A percentile compares a stretch with the other conserved stretches of the same genome.
These are phyloP conservation scores for Drosophila chauvacae DNA, from an alignment of 1,140 invertebrate species.

Conservation along the genomic window DNA sequence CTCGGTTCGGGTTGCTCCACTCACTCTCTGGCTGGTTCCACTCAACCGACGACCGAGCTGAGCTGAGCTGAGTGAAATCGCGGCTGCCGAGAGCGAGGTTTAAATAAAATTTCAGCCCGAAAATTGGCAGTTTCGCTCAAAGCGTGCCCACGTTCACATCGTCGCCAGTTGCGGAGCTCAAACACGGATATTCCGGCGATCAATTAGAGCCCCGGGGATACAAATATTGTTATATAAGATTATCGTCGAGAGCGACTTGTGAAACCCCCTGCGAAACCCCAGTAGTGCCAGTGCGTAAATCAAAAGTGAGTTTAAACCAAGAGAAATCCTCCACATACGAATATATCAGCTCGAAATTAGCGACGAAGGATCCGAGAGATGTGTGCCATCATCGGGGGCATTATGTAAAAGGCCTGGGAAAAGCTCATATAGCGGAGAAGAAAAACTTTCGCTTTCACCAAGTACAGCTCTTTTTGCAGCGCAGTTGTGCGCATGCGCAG, in stretches of 20 bases:
- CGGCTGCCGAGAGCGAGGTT: conserved; percentile 58
- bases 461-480: conserved; percentile 44
- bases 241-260: conserved; percentile 32
- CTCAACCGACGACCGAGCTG: conserved; percentile 46
- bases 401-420: conserved; percentile 52
- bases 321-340: conserved; percentile 14
- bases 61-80: conserved; percentile 28
- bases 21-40: conserved; percentile 23
- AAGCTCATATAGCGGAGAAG: conserved; percentile 29
- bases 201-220: conserved; percentile 41
- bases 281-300: conserved; percentile 40
- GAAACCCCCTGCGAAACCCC: conserved; percentile 29
- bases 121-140: conserved; percentile 78
- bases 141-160: conserved; percentile 78
- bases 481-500: conserved; percentile 41
- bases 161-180: conserved; percentile 54
- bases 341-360: conserved; percentile 15
- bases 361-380: conserved; percentile 16
- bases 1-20: neutral
- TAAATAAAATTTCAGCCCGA: conserved; percentile 82
- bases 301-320: conserved; percentile 51
- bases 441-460: conserved; percentile 82
- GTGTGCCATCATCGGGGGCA: conserved; percentile 12
- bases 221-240: conserved; percentile 56
- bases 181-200: conserved; percentile 48